phyloP scores from a whole-genome alignment of 2,113 vertebrate genomes.

The Suncus etruscus region DNA sequence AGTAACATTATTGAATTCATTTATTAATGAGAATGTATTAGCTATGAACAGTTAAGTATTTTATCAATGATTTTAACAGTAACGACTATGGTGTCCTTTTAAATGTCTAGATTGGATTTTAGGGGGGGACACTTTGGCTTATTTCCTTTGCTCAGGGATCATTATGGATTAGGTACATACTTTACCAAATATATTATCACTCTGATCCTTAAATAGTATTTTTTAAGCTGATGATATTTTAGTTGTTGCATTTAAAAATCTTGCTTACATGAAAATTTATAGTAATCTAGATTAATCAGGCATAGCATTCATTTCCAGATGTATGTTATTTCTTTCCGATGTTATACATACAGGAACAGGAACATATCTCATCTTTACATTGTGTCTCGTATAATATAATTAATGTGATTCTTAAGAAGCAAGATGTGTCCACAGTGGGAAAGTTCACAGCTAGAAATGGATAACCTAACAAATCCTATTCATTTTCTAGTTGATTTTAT shows the following conservation, averaged over 20 bases:
- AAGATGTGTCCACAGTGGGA: neutral
- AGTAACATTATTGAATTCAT: neutral
- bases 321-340: slow-evolving; percentile 57
- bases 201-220: neutral
- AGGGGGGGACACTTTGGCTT: neutral
- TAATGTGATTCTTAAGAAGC: slow-evolving; percentile 47
- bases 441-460: neutral
- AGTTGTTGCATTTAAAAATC: neutral
- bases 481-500: slow-evolving; percentile 57
- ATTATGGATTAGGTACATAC: neutral
- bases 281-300: slow-evolving; percentile 21
- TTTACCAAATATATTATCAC: no score
- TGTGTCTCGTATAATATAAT: slow-evolving; percentile 61
- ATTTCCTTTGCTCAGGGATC: neutral
- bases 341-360: slow-evolving; percentile 58
- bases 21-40: neutral
- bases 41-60: neutral
- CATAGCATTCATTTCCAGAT: slow-evolving; percentile 51
- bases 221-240: neutral
- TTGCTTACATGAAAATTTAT: neutral
- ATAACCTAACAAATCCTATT: slow-evolving; percentile 53
- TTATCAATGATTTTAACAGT: neutral
- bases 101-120: no score
- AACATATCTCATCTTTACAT: slow-evolving; percentile 47
- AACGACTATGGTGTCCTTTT: no score